These are phyloP conservation scores for Schizaphis graminum DNA, from an alignment of 2,888 invertebrate genomes.

Conservation along the genomic window DNA sequence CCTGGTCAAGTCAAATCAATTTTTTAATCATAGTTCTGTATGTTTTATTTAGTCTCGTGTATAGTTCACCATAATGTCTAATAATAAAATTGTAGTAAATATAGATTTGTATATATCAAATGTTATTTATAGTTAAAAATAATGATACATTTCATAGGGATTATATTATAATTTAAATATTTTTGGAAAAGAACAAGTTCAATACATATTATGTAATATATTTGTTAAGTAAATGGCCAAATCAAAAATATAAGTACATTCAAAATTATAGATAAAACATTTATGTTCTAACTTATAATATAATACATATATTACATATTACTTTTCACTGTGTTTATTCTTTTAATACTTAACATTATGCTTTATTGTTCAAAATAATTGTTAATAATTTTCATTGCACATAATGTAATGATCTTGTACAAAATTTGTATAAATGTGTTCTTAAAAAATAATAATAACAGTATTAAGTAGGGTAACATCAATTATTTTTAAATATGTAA, in stretches of 20 bases:
- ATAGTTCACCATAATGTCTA: neutral
- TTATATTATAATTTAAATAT: neutral
- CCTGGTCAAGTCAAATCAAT: neutral
- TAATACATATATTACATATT: neutral
- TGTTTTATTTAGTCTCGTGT: neutral
- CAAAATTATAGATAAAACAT: neutral
- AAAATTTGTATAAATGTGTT: neutral
- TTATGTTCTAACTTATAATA: neutral
- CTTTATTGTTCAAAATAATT: neutral
- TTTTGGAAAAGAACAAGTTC: neutral
- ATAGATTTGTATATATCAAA: neutral
- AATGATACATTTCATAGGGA: neutral
- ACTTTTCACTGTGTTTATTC: neutral
- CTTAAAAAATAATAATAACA: neutral
- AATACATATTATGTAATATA: constrained; percentile 14
- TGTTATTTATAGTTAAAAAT: neutral
- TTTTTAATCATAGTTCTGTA: neutral
- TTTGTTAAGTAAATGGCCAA: constrained; percentile 37
- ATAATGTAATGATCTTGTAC: neutral
- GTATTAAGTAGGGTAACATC: neutral
- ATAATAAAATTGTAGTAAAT: neutral
- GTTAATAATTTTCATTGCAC: neutral
- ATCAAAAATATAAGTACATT: constrained; percentile 48
- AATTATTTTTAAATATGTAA: neutral
- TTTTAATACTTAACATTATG: neutral